Conservation (phyloP, 2,113 vertebrate genomes). For the Rousettus leschenaultii region DNA sequence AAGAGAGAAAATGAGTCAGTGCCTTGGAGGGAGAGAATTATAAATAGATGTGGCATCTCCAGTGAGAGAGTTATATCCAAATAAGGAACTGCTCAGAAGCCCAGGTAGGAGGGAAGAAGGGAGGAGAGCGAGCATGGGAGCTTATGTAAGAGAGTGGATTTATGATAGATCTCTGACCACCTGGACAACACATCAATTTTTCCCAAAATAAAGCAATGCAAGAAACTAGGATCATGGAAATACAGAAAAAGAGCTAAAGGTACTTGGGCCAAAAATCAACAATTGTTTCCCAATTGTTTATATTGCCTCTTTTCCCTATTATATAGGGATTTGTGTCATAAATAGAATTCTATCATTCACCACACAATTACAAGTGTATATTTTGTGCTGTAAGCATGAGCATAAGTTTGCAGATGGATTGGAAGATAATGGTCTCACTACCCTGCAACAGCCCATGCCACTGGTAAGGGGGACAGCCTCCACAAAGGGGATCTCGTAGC, state of each 20-base stretch:
- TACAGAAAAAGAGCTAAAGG: background rate
- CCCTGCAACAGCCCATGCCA: no score
- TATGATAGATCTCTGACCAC: constrained; percentile 46
- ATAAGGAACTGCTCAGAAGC: constrained; percentile 50
- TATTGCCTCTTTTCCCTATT: background rate
- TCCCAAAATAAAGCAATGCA: background rate
- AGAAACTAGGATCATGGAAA: background rate
- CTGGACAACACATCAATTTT: background rate
- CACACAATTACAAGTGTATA: background rate
- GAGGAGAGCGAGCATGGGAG: constrained; percentile 31
- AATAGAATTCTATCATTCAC: background rate
- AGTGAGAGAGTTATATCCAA: constrained; percentile 46
- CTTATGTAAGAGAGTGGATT: constrained; percentile 37
- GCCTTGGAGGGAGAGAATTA: constrained; percentile 71
- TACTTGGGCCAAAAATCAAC: background rate
- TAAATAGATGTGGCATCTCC: constrained; percentile 60
- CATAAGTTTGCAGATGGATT: background rate
- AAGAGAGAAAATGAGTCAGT: constrained; percentile 78
- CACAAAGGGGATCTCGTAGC: background rate
- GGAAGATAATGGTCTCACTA: background rate
- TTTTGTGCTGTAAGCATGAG: background rate
- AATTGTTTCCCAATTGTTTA: background rate
- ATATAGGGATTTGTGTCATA: background rate
- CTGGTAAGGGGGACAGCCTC: background rate
- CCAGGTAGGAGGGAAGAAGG: constrained; percentile 49